Evolutionary conservation across 2,113 vertebrate species (phyloP).

Genomic region (Oryzias woworae): DNA sequence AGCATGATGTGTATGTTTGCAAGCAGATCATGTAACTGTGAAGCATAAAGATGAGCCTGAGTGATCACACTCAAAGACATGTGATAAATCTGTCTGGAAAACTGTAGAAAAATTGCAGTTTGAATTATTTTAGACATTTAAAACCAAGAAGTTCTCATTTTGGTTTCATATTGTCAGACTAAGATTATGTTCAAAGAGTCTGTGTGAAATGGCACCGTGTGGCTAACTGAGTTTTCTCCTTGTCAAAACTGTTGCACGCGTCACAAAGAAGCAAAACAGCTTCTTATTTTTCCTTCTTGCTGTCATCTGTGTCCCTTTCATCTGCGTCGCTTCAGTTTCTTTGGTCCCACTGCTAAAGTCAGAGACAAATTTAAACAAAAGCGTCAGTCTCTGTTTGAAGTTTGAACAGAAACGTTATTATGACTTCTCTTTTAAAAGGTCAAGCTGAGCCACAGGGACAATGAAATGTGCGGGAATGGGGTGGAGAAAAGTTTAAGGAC

Average conservation of each 20-base stretch:
- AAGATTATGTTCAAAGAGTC: conserved; percentile 15
- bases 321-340: conserved; percentile 46
- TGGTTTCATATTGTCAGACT: not conserved
- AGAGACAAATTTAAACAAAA: conserved; percentile 62
- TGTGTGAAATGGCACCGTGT: conserved; percentile 39
- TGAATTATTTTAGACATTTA: too few relatives aligned
- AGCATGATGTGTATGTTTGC: conserved; percentile 19
- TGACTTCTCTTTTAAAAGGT: conserved; percentile 69
- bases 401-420: conserved; percentile 68
- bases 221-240: conserved; percentile 47
- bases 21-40: too few relatives aligned
- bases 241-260: conserved; percentile 50
- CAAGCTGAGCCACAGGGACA: conserved; percentile 66
- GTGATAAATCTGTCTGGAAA: too few relatives aligned
- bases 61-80: too few relatives aligned
- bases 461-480: conserved; percentile 47
- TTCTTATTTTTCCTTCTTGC: conserved; percentile 62
- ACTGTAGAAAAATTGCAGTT: too few relatives aligned
- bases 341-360: conserved; percentile 52
- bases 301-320: conserved; percentile 58
- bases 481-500: conserved; percentile 38
- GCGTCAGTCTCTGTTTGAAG: conserved; percentile 62
- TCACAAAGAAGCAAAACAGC: conserved; percentile 52
- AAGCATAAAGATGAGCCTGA: too few relatives aligned
- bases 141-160: not conserved